Percentiles rank a stretch among this genome's conserved stretches.
Evolutionary conservation across 2,797 vertebrate species (phyloP).

Genomic region (Aldrovandia affinis): DNA sequence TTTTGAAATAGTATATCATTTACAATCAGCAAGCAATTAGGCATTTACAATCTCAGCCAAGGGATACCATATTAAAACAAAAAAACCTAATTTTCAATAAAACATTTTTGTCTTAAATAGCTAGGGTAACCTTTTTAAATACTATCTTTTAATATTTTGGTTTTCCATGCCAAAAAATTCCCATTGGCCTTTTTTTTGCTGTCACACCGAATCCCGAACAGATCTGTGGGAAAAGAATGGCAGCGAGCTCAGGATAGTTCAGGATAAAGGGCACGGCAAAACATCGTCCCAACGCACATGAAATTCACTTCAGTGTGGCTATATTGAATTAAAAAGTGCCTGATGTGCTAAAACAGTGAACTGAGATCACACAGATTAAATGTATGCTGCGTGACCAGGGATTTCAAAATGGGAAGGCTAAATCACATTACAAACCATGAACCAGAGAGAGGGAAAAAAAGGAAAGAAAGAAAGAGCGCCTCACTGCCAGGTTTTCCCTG

Average conservation of each 20-base stretch:
- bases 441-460: conserved; percentile 47
- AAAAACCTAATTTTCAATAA: not conserved
- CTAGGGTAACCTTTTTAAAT: not conserved
- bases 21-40: not conserved
- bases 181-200: not conserved
- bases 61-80: not conserved
- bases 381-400: conserved; percentile 72
- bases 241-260: not conserved
- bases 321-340: not conserved
- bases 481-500: conserved; percentile 62
- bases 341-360: not conserved
- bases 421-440: conserved; percentile 74
- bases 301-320: not conserved
- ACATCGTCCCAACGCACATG: not conserved
- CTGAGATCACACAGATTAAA: conserved; percentile 67
- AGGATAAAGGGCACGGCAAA: not conserved
- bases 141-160: not conserved
- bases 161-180: not conserved
- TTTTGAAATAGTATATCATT: not conserved
- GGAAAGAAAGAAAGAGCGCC: conserved; percentile 40
- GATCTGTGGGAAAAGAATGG: not conserved
- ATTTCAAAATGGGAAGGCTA: conserved; percentile 48
- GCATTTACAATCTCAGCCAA: not conserved
- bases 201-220: not conserved
- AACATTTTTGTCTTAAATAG: not conserved